Evolutionary conservation across 2,888 invertebrate genomes (phyloP), one percentile per base, ranked within the genome.

Genomic region (Rhogogaster chlorosoma): DNA sequence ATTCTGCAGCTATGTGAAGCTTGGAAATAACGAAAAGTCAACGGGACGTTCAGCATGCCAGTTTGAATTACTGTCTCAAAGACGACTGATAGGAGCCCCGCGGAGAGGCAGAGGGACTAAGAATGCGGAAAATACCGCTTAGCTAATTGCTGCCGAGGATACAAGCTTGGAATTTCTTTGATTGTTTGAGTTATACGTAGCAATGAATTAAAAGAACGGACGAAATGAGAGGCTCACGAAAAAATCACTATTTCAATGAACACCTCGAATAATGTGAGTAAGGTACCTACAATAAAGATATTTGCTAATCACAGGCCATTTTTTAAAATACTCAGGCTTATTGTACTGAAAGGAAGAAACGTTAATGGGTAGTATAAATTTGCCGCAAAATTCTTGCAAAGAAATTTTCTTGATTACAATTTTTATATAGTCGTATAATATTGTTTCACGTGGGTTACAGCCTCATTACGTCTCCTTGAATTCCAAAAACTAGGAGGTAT

Each of bases 21-120:
- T n/a, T 29, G n/a, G 32, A 32, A 49, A 53, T 77, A 77, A 77
- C 77, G 32, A 77, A 49, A n/a, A 26, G 49, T 29, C 77, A 18
- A 32, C 22, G 49, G 18, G 49, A 29, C 75, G 49, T 77, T 77
- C 32, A 77, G 53, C 53, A 77, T 32, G 53, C 45, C n/a, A 29
- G 71, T 42, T 42, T n/a, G 42, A 73, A 73, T 73, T 73, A 42
- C 71, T 22, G 71, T 42, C n/a, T 3, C 22, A 73, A 73, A 42
- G 12, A 42, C 71, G 71, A 3, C 42, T n/a, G 42, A 26, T 18
- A 32, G 22, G 9, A 70, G 36, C 70, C 9, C 36, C 36, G 36
- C 36, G 18, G n/a, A 36, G 15, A 36, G 18, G n/a, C 36, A 73
- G n/a, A 73, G 22, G 3, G 22, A n/a, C 29, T n/a, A 42, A 42